Base-by-base conservation (phyloP, 2,888 invertebrate species). In the Sialis lutaria region DNA sequence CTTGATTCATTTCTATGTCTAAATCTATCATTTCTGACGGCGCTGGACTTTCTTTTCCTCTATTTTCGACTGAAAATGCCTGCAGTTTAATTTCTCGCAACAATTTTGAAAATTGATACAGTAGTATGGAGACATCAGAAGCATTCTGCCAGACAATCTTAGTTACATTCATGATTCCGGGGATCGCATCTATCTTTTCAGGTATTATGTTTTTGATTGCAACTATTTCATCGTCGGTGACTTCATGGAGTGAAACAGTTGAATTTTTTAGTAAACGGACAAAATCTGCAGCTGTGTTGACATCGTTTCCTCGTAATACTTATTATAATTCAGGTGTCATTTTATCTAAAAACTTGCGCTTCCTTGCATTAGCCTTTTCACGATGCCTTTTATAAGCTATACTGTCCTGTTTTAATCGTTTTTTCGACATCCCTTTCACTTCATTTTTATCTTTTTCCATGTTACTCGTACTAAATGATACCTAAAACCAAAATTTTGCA, bases 221-320 rank as follows among this genome's bases (percentile, higher is more conserved):
- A 30, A 46, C 40, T 31, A 40, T 40, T 40, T 40, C 40, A 10
- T 40, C 4, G 10, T 7, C 12, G 10, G 7, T 7, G 13, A 40
- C 10, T 40, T 41, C 51, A 42, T 53, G 40, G 44, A 53, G 50
- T 12, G 12, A 10, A 40, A 51, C 50, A 35, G 46, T 43, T 51
- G 53, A 51, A 37, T 50, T 45, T 13, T 39, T 49, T 34, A 53
- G 49, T 40, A 53, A 47, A 49, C 48, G 7, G 41, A 50, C 49
- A 47, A 52, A 53, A 30, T 52, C 53, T 48, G 50, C 48, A 50
- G 53, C 50, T 37, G 53, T 51, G 13, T 49, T 53, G 33, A 53
- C 35, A 42, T 53, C 52, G 40, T 51, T 12, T 33, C 53, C 52
- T 48, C 47, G 49, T 30, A 51, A 52, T n/a, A 53, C 50, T 34